These are phyloP conservation scores for Melangyna quadrimaculata DNA, from an alignment of 2,888 invertebrate species.

Conservation along the genomic window DNA sequence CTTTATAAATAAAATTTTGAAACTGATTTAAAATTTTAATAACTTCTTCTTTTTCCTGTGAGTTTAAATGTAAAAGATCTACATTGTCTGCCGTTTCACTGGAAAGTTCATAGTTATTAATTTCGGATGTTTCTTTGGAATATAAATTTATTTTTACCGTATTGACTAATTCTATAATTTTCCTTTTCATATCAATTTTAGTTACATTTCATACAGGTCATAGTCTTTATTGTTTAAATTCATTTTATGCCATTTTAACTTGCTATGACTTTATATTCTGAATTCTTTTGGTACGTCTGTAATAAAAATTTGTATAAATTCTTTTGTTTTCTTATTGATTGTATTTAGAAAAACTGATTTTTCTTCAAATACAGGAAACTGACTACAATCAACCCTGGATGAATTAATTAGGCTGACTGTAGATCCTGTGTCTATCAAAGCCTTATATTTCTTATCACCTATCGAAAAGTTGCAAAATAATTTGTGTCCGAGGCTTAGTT, in stretches of 20 bases:
- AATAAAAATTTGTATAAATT: too few species aligned
- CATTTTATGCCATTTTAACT: too few species aligned
- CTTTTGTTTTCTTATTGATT: too few species aligned
- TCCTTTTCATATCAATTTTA: neutral
- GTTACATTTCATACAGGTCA: neutral
- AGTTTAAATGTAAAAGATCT: neutral
- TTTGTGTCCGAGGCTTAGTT: slow-evolving; percentile 12
- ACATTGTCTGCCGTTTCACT: neutral
- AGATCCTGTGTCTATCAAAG: neutral
- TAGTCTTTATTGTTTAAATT: neutral
- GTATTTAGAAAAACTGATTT: neutral
- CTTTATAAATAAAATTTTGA: slow-evolving; percentile 24
- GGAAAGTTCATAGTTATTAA: too few species aligned
- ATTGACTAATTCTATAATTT: neutral
- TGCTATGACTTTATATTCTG: too few species aligned
- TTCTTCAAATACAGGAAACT: neutral
- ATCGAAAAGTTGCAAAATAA: neutral
- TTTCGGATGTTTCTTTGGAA: neutral
- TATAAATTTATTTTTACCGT: slow-evolving; percentile 10
- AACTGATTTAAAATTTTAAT: neutral
- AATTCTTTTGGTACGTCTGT: too few species aligned
- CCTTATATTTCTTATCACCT: slow-evolving; percentile 7
- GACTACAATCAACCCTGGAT: neutral
- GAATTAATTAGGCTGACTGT: neutral
- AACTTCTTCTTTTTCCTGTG: slow-evolving; percentile 1